Base-by-base conservation (phyloP, 1,140 invertebrate genomes). In the Diabrotica undecimpunctata region DNA sequence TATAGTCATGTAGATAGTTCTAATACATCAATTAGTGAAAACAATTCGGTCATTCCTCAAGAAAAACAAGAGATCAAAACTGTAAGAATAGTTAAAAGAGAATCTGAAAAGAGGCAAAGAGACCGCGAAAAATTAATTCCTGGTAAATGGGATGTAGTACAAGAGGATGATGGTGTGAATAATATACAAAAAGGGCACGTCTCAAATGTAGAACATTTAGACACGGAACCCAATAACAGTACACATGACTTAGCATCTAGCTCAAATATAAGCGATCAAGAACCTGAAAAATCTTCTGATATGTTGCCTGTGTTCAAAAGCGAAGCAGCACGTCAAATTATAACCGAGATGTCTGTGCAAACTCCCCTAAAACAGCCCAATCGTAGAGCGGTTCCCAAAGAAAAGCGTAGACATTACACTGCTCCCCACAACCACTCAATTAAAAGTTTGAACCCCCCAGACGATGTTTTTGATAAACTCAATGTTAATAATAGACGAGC, bases 1-100 rank as follows among this genome's bases (percentile, higher is more conserved):
- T 72, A 70, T 46, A 68, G 71, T 64, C 53, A 70, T 64, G 68
- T 56, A 64, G 36, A 70, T 52, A 70, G 73, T 66, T 66, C 70
- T 4, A 74, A 69, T 58, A 73, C 75, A 68, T 75, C 74, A 9
- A 69, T 71, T 2, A 75, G 69, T 57, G 75, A 75, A 70, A 75
- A 70, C 58, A 69, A 65, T 70, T 72, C 65, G 6, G 61, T 70
- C 36, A 61, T 66, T 6, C 70, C 65, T 7, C 89, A 93, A 50
- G 93, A 95, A 72, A 91, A 90, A 67, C 90, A 89, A 77, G 91
- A 94, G 79, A 93, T 94, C 35, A 94, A 95, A 83, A 96, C 95
- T 0, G 94, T 97, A 25, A 84, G 95, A 61, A 95, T 96, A 73
- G 94, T 97, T 0, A 97, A 97, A 81, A 81, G 94, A 35, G 93